These are phyloP conservation scores for Emydura subglobosa DNA, from an alignment of 2,113 vertebrate genomes.

Conservation along the genomic window DNA sequence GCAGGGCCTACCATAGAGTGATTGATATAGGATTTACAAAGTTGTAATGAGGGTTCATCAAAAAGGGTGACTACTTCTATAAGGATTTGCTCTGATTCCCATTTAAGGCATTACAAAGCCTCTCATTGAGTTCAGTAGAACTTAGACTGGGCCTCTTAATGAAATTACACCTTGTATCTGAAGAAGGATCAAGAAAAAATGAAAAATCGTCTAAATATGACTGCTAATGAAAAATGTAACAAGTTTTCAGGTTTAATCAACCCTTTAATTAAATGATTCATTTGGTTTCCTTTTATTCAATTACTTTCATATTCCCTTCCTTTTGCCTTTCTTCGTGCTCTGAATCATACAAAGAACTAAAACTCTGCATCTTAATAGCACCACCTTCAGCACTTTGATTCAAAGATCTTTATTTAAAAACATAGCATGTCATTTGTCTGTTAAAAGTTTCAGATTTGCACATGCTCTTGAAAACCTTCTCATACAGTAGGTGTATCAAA, in stretches of 20 bases:
- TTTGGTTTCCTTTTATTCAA: conserved; percentile 61
- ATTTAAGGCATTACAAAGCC: background rate
- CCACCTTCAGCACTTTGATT: background rate
- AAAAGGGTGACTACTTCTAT: background rate
- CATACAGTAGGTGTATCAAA: background rate
- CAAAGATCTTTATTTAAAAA: background rate
- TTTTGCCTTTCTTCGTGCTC: conserved; percentile 1
- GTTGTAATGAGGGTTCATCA: background rate
- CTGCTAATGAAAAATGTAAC: conserved; percentile 58
- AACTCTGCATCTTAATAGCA: conserved; percentile 27
- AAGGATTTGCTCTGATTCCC: background rate
- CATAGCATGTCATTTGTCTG: background rate
- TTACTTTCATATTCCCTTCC: conserved; percentile 52
- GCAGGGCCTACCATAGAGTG: background rate
- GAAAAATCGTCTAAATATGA: conserved; percentile 2
- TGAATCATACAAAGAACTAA: background rate
- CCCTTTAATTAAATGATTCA: conserved; percentile 65
- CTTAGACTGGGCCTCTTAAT: background rate
- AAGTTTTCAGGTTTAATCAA: conserved; percentile 53
- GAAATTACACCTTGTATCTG: background rate
- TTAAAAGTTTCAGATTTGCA: background rate
- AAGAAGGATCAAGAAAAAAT: background rate
- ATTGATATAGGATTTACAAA: background rate
- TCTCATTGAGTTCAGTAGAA: background rate
- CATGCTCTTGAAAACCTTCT: background rate